phyloP scores from a whole-genome alignment of 2,797 vertebrate species.

The Epinephelus awoara region DNA sequence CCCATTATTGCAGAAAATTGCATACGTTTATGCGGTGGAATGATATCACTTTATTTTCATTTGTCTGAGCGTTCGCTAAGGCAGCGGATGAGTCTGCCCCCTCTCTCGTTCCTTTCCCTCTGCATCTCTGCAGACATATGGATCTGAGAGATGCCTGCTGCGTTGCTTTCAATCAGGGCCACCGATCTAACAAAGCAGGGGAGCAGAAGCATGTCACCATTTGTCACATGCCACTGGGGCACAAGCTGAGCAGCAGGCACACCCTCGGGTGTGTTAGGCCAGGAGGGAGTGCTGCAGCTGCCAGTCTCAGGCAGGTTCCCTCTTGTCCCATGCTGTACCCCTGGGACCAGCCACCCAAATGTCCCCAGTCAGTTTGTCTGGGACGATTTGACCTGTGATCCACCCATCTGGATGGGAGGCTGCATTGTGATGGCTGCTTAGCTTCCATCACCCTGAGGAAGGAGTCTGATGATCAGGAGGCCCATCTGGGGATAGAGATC shows the following conservation, averaged over 20 bases:
- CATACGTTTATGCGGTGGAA: slow-evolving; percentile 76
- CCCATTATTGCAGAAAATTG: slow-evolving; percentile 77
- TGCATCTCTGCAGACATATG: slow-evolving; percentile 73
- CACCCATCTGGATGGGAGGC: slow-evolving; percentile 76
- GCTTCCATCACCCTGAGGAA: slow-evolving; percentile 70
- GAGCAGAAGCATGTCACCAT: slow-evolving; percentile 85
- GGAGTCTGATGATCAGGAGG: slow-evolving; percentile 56
- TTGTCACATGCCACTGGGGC: slow-evolving; percentile 84
- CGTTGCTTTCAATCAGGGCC: slow-evolving; percentile 75
- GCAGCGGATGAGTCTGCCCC: slow-evolving; percentile 59
- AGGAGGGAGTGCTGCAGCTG: slow-evolving; percentile 76
- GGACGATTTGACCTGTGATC: slow-evolving; percentile 76
- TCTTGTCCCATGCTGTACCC: slow-evolving; percentile 71
- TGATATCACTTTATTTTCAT: slow-evolving; percentile 80
- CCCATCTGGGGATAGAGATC: slow-evolving; percentile 65
- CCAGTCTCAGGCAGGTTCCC: slow-evolving; percentile 75
- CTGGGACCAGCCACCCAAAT: slow-evolving; percentile 77
- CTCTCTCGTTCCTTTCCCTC: slow-evolving; percentile 35
- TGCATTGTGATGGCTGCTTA: slow-evolving; percentile 56
- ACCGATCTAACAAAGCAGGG: slow-evolving; percentile 75
- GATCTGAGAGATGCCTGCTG: slow-evolving; percentile 76
- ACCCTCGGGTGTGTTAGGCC: slow-evolving; percentile 77
- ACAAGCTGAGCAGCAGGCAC: slow-evolving; percentile 84
- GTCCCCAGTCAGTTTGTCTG: slow-evolving; percentile 75
- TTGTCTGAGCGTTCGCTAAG: slow-evolving; percentile 67